Percentiles rank a stretch among this genome's conserved stretches.
These are phyloP conservation scores for Geodia barretti DNA, from an alignment of 37 sponge, comb jelly and placozoan genomes.

Conservation along the genomic window DNA sequence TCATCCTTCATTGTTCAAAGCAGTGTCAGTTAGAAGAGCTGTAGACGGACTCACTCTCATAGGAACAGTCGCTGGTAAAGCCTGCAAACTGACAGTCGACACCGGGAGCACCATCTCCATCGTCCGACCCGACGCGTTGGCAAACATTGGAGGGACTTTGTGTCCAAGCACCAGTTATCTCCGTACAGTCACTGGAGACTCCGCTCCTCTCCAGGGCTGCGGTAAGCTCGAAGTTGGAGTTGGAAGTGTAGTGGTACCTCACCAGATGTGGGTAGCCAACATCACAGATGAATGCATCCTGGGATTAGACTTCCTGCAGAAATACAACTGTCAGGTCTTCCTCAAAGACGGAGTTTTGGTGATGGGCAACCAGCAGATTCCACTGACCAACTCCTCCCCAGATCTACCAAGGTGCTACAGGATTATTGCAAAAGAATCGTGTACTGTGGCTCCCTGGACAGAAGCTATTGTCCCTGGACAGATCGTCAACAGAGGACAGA, in stretches of 20 bases:
- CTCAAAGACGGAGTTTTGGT: slow-evolving; percentile 15
- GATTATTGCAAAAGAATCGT: background rate
- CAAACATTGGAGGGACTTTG: too few relatives aligned
- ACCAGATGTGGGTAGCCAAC: slow-evolving; percentile 32
- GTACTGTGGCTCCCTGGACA: background rate
- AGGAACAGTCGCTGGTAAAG: slow-evolving; percentile 16
- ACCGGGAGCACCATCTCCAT: slow-evolving; percentile 38
- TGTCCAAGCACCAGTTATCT: slow-evolving; percentile 19
- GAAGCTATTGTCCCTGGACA: background rate
- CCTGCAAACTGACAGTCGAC: slow-evolving; percentile 29
- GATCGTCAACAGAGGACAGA: background rate
- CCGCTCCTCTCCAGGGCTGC: slow-evolving; percentile 9
- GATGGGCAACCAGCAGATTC: slow-evolving; percentile 2
- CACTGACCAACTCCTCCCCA: slow-evolving; percentile 1
- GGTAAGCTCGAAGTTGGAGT: slow-evolving; percentile 6
- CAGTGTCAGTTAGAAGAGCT: slow-evolving; percentile 13
- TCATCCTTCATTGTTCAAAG: background rate
- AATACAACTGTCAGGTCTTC: slow-evolving; percentile 19
- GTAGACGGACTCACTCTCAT: slow-evolving; percentile 18
- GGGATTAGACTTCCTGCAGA: slow-evolving; percentile 35
- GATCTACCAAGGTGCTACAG: background rate
- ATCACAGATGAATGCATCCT: slow-evolving; percentile 29
- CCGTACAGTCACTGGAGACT: slow-evolving; percentile 37
- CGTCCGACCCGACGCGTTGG: slow-evolving; percentile 14
- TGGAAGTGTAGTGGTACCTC: slow-evolving; percentile 3